Conservation (phyloP, 2,888 invertebrate species). For the Hyppa rectilinea region DNA sequence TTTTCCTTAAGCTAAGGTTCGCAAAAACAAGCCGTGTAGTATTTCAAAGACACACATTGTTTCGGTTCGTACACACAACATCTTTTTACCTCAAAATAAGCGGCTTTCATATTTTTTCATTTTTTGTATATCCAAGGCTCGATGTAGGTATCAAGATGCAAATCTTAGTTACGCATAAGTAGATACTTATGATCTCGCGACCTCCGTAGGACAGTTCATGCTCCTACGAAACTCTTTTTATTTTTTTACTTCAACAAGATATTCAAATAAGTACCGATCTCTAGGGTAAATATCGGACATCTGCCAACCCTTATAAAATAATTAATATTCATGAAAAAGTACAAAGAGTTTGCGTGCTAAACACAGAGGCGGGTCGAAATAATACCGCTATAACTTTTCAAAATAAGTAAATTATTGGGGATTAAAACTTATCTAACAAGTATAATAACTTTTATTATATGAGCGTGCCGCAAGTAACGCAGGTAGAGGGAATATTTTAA, state of each 20-base stretch:
- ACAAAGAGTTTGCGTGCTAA: constrained; percentile 57
- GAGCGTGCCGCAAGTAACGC: constrained; percentile 20
- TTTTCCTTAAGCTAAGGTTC: constrained; percentile 20
- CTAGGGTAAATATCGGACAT: constrained; percentile 54
- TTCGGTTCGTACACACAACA: constrained; percentile 11
- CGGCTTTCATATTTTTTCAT: constrained; percentile 26
- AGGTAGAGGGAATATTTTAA: constrained; percentile 32
- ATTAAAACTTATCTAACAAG: constrained; percentile 55
- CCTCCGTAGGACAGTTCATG: constrained; percentile 21
- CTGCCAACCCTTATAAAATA: constrained; percentile 61
- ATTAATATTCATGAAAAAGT: constrained; percentile 68
- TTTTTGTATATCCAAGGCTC: constrained; percentile 24
- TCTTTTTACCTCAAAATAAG: constrained; percentile 26
- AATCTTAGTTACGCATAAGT: constrained; percentile 49
- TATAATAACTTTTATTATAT: constrained; percentile 53
- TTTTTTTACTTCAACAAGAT: constrained; percentile 37
- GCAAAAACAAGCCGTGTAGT: constrained; percentile 23
- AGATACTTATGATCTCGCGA: constrained; percentile 48
- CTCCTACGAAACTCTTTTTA: constrained; percentile 43
- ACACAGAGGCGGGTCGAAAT: constrained; percentile 56
- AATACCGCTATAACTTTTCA: constrained; percentile 54
- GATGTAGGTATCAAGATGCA: constrained; percentile 44
- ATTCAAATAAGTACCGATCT: constrained; percentile 55
- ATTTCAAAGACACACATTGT: constrained; percentile 21
- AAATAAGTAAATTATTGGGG: constrained; percentile 60